phyloP scores from a whole-genome alignment of 1,140 invertebrate genomes.

The Diuraphis noxia region DNA sequence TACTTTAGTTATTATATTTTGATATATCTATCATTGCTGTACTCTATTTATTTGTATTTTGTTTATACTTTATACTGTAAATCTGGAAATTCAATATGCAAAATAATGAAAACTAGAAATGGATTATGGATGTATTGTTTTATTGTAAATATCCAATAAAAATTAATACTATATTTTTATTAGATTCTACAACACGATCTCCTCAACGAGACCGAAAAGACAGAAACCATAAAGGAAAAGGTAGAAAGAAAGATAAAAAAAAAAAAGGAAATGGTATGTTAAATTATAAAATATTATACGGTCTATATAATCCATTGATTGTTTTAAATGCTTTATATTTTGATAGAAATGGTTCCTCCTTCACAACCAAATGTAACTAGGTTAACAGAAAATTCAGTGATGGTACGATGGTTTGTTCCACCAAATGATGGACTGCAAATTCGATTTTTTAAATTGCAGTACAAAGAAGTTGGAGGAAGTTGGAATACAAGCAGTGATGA shows the following conservation, averaged over 20 bases:
- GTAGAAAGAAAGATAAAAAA: slow-evolving; percentile 42
- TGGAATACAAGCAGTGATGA: slow-evolving; percentile 85
- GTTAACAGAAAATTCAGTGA: slow-evolving; percentile 85
- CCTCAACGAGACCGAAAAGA: slow-evolving; percentile 47
- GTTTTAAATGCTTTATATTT: not conserved
- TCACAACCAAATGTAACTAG: slow-evolving; percentile 81
- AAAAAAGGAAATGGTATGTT: slow-evolving; percentile 54
- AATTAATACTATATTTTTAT: not conserved
- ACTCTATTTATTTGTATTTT: not conserved
- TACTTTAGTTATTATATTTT: no score
- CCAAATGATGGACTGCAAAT: slow-evolving; percentile 78
- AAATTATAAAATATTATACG: not conserved
- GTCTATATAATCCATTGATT: not conserved
- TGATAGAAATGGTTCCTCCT: slow-evolving; percentile 79
- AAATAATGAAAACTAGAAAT: no score
- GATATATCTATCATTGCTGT: no score
- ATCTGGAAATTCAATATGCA: no score
- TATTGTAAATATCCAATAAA: not conserved
- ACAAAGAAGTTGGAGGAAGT: slow-evolving; percentile 67
- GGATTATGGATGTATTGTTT: not conserved
- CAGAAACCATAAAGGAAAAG: slow-evolving; percentile 39
- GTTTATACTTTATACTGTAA: no score
- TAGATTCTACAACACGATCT: slow-evolving; percentile 54
- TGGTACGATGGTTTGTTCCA: slow-evolving; percentile 86
- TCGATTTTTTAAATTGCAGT: slow-evolving; percentile 89